Conservation (phyloP, 2,888 invertebrate species). For the Petrolisthes cinctipes region DNA sequence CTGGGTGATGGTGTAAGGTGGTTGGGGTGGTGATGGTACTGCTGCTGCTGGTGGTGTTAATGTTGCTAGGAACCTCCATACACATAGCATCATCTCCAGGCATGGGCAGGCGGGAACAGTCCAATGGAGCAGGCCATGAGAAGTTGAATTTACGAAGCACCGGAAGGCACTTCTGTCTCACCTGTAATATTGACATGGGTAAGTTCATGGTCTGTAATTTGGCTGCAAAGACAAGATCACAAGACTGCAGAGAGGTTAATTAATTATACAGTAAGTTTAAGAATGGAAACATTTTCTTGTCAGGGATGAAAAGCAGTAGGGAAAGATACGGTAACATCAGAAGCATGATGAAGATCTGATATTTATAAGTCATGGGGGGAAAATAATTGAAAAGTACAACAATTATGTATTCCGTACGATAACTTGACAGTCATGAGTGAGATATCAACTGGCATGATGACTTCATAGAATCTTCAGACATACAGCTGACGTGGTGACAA, state of each 20-base stretch:
- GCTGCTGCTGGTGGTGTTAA: constrained; percentile 3
- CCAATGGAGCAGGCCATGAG: constrained; percentile 80
- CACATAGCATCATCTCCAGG: constrained; percentile 29
- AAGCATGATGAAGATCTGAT: neutral
- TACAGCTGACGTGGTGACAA: too few species aligned
- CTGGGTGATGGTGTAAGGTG: neutral
- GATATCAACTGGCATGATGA: too few species aligned
- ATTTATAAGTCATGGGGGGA: too few species aligned
- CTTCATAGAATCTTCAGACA: too few species aligned
- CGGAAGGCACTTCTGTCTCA: constrained; percentile 75
- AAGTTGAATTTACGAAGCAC: constrained; percentile 77
- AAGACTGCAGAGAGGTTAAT: too few species aligned
- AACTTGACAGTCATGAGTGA: too few species aligned
- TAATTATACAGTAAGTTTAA: too few species aligned
- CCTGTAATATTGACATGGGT: constrained; percentile 16
- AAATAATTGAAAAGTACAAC: too few species aligned
- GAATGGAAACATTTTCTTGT: neutral
- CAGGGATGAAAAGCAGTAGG: neutral
- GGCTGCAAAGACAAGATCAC: too few species aligned
- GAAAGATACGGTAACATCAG: neutral
- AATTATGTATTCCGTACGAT: too few species aligned
- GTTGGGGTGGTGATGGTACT: neutral
- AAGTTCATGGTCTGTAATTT: neutral
- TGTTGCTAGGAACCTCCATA: constrained; percentile 39
- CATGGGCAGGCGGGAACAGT: constrained; percentile 75